Conservation (phyloP, 2,113 vertebrate genomes). For the Ceyx margarethae region DNA sequence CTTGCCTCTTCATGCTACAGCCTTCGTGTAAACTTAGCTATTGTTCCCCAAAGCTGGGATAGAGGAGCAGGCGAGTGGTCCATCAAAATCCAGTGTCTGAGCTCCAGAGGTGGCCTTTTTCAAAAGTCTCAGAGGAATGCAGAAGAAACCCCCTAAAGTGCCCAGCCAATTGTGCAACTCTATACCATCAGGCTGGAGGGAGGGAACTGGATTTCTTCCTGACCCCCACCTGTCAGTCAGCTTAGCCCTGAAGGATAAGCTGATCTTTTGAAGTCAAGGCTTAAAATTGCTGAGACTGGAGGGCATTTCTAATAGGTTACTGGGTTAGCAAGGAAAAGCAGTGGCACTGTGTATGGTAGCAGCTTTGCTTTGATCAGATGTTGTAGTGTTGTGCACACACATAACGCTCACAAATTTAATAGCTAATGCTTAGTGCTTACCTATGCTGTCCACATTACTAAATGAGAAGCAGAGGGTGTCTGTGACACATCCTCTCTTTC, state of each 20-base stretch:
- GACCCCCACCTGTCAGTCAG: constrained; percentile 5
- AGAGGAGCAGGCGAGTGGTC: background rate
- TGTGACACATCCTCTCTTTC: background rate
- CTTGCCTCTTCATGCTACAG: background rate
- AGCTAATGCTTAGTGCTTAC: background rate
- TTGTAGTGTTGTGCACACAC: background rate
- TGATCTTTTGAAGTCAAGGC: constrained; percentile 45
- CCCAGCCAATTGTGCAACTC: background rate
- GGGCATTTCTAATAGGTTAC: constrained; percentile 34
- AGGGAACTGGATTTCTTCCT: background rate
- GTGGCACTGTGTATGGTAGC: background rate
- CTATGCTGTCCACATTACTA: background rate
- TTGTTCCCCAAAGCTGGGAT: background rate
- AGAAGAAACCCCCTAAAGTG: background rate
- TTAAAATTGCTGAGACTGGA: constrained; percentile 35
- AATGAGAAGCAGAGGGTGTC: background rate
- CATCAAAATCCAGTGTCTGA: background rate
- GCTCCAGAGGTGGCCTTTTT: background rate
- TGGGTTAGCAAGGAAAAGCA: background rate
- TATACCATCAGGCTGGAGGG: background rate
- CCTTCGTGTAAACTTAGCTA: background rate
- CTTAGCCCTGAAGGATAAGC: background rate
- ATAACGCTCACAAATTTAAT: background rate
- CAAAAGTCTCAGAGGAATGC: background rate
- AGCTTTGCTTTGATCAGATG: constrained; percentile 31